These are phyloP conservation scores for Crocidura indochinensis DNA, from an alignment of 2,797 vertebrate species.

Conservation along the genomic window DNA sequence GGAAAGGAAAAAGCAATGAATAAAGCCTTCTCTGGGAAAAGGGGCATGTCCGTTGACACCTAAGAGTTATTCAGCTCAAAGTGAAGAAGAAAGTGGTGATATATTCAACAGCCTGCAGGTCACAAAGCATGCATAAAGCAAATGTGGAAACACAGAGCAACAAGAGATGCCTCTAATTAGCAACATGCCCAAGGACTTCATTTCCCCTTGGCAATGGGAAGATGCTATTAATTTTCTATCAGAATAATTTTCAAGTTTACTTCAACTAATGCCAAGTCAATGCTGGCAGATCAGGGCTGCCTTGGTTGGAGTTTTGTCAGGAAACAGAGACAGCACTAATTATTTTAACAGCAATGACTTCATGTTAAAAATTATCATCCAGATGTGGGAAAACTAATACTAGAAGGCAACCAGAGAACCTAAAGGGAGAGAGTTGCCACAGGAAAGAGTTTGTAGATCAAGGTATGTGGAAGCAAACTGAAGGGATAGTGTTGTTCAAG, in stretches of 20 bases:
- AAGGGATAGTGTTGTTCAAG: not conserved
- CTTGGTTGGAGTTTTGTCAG: not conserved
- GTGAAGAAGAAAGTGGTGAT: rapidly evolving
- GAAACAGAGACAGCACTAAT: not conserved
- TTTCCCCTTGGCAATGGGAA: not conserved
- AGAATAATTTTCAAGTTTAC: not conserved
- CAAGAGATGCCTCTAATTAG: not conserved
- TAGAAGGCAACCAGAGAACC: slow-evolving; percentile 1
- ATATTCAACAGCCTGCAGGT: not conserved
- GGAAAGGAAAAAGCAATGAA: not conserved
- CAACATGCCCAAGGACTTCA: not conserved
- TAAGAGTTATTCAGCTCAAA: not conserved
- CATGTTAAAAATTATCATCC: slow-evolving; percentile 4
- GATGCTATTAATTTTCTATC: slow-evolving; percentile 37
- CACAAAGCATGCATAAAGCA: not conserved
- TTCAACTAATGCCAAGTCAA: not conserved
- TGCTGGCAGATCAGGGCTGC: not conserved
- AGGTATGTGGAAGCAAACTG: not conserved
- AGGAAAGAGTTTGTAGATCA: not conserved
- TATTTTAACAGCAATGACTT: slow-evolving; percentile 33
- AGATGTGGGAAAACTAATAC: not conserved
- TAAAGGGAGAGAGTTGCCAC: not conserved
- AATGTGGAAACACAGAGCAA: not conserved
- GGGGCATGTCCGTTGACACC: not conserved
- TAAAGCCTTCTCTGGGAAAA: not conserved